phyloP scores from a whole-genome alignment of 2,797 vertebrate species.

The Acipenser transmontanus region DNA sequence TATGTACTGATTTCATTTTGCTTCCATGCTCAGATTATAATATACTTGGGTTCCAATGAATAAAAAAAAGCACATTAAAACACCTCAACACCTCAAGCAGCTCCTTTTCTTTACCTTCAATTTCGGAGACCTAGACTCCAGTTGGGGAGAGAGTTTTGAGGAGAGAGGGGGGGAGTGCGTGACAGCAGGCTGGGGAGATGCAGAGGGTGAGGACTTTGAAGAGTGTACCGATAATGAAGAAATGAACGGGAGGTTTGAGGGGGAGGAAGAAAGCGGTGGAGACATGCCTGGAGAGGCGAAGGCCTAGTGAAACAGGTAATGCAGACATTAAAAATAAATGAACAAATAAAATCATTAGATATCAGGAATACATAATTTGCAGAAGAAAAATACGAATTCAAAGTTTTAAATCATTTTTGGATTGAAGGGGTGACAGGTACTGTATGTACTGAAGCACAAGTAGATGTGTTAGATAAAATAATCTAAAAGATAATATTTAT shows the following conservation, averaged over 20 bases:
- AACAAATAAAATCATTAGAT: slow-evolving; percentile 15
- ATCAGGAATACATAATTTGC: slow-evolving; percentile 7
- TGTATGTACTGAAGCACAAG: too few relatives aligned
- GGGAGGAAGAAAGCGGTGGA: slow-evolving; percentile 30
- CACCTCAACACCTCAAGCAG: slow-evolving; percentile 9
- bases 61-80: slow-evolving; percentile 9
- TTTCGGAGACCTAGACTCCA: slow-evolving; percentile 66
- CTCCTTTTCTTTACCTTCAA: slow-evolving; percentile 72
- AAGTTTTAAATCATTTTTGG: too few relatives aligned
- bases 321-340: slow-evolving; percentile 5
- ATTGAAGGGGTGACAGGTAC: too few relatives aligned
- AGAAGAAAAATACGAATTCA: neutral
- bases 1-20: too few relatives aligned
- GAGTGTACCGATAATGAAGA: slow-evolving; percentile 34
- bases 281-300: slow-evolving; percentile 32
- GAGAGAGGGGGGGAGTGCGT: slow-evolving; percentile 50
- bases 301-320: slow-evolving; percentile 39
- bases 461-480: too few relatives aligned
- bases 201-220: slow-evolving; percentile 35
- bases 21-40: too few relatives aligned
- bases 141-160: slow-evolving; percentile 53
- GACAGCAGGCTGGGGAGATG: slow-evolving; percentile 39
- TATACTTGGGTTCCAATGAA: too few relatives aligned
- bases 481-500: too few relatives aligned
- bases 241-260: slow-evolving; percentile 36